Percentiles rank a stretch among this genome's conserved stretches.
These are phyloP conservation scores for Drosophila littoralis DNA, from an alignment of 1,140 invertebrate genomes.

Conservation along the genomic window DNA sequence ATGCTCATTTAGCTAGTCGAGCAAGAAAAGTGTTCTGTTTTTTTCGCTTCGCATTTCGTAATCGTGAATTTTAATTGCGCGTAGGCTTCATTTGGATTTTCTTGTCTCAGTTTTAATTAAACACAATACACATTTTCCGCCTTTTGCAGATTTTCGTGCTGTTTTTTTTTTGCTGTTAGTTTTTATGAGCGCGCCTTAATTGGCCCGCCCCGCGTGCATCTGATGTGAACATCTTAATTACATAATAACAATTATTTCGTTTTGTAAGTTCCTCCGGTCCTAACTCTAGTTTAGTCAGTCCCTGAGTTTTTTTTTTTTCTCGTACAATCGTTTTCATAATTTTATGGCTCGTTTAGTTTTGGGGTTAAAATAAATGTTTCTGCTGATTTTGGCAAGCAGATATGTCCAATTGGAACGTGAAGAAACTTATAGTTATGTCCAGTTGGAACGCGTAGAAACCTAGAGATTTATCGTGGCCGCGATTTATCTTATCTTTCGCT, in stretches of 20 bases:
- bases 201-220: conserved; percentile 55
- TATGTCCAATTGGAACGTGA: conserved; percentile 34
- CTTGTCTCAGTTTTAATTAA: conserved; percentile 67
- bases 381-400: conserved; percentile 38
- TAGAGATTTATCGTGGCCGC: neutral
- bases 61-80: conserved; percentile 77
- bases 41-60: conserved; percentile 43
- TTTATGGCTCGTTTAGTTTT: conserved; percentile 80
- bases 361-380: conserved; percentile 58
- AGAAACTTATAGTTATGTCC: neutral
- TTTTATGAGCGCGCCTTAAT: conserved; percentile 59
- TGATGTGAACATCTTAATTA: conserved; percentile 79
- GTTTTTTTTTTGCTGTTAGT: conserved; percentile 43
- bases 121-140: conserved; percentile 78
- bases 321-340: conserved; percentile 53
- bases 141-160: conserved; percentile 72
- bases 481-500: neutral
- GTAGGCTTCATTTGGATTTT: conserved; percentile 75
- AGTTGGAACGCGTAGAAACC: neutral
- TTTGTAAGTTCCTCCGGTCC: conserved; percentile 50
- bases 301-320: conserved; percentile 14
- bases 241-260: conserved; percentile 80
- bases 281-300: conserved; percentile 15
- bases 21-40: neutral
- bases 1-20: neutral